phyloP scores from a whole-genome alignment of 1,140 invertebrate genomes.

The Euura saliciscinereae region DNA sequence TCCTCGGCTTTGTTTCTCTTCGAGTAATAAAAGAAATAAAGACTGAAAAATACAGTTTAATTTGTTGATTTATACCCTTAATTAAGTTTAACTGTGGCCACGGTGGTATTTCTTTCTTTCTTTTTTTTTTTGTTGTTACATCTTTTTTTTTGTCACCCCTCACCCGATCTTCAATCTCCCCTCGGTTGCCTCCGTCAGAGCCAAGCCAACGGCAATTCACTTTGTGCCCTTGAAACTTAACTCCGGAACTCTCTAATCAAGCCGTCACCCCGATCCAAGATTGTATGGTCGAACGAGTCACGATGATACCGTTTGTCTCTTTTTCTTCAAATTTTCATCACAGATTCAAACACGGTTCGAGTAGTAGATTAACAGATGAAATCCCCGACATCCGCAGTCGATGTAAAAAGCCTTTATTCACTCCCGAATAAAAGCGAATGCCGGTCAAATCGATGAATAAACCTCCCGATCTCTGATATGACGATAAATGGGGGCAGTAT shows the following conservation, averaged over 20 bases:
- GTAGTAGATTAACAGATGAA: no score
- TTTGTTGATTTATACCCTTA: neutral
- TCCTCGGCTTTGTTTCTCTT: no score
- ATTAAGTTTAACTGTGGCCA: neutral
- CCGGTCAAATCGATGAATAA: neutral
- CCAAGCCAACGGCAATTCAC: neutral
- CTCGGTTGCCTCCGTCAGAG: neutral
- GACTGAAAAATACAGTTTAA: neutral
- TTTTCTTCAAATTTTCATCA: no score
- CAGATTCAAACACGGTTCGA: no score
- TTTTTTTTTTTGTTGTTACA: no score
- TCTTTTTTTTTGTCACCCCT: neutral
- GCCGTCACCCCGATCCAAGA: no score
- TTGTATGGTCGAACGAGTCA: no score
- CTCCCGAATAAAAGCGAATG: neutral
- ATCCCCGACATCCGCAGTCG: no score
- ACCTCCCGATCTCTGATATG: neutral
- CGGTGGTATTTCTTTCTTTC: neutral
- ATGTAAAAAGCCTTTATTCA: neutral
- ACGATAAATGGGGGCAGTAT: neutral
- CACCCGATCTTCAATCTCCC: neutral
- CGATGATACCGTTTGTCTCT: no score
- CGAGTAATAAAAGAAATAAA: no score
- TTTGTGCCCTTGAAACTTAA: neutral
- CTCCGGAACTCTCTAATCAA: no score